phyloP scores from a whole-genome alignment of 2,797 vertebrate genomes.

The Meda fulgida region DNA sequence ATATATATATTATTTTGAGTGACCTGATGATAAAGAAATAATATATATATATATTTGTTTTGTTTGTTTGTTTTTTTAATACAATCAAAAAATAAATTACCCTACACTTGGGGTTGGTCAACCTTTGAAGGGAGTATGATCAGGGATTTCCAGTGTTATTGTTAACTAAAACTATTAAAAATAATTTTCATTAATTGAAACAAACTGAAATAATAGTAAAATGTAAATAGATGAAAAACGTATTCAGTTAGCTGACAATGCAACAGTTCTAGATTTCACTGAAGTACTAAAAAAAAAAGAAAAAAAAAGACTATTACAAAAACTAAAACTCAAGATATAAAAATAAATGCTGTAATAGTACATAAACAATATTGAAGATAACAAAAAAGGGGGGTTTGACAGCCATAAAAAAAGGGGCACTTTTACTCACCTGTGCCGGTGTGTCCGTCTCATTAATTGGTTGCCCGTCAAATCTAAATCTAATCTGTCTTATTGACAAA shows the following conservation, averaged over 20 bases:
- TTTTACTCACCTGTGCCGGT: constrained; percentile 87
- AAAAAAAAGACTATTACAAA: background rate
- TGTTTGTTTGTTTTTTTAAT: too few species aligned
- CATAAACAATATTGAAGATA: background rate
- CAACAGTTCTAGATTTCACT: background rate
- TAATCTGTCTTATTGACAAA: constrained; percentile 93
- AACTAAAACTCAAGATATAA: background rate
- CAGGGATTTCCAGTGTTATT: background rate
- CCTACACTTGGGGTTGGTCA: background rate
- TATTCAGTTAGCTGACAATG: background rate
- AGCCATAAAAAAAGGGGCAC: background rate
- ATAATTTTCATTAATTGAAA: background rate
- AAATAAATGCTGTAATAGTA: background rate
- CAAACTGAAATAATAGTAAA: background rate
- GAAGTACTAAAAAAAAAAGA: too few species aligned
- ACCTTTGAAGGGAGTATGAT: background rate
- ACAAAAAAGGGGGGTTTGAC: background rate
- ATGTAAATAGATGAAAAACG: background rate
- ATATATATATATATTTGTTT: too few species aligned
- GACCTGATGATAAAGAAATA: too few species aligned
- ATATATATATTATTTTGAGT: too few species aligned
- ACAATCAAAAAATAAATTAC: too few species aligned
- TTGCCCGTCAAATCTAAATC: constrained; percentile 96
- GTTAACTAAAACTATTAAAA: background rate
- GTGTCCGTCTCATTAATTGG: constrained; percentile 94